Evolutionary conservation across 2,113 vertebrate species (phyloP).

Genomic region (Irena cyanogastra): DNA sequence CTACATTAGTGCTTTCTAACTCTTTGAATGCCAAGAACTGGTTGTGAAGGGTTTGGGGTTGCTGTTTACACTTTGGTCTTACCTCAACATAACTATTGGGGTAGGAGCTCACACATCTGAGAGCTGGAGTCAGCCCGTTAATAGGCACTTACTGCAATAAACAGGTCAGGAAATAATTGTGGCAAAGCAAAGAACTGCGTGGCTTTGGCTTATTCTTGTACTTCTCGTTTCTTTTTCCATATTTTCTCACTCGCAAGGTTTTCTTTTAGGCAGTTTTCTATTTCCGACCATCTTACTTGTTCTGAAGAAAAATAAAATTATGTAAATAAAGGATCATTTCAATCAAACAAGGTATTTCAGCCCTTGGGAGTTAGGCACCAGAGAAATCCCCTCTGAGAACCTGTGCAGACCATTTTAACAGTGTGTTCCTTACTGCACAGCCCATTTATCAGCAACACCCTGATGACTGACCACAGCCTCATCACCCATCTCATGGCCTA

Average conservation of each 20-base stretch:
- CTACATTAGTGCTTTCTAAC: background rate
- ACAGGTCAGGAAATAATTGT: slow-evolving; percentile 47
- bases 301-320: background rate
- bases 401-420: background rate
- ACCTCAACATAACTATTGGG: background rate
- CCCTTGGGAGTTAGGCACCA: background rate
- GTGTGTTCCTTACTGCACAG: background rate
- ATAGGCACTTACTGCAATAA: slow-evolving; percentile 24
- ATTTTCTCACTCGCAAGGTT: background rate
- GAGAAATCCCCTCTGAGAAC: background rate
- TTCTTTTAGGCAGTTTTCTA: background rate
- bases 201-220: background rate
- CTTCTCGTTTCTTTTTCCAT: background rate
- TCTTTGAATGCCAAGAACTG: slow-evolving; percentile 45
- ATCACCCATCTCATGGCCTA: background rate
- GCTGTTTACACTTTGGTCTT: background rate
- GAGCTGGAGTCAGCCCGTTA: background rate
- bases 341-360: background rate
- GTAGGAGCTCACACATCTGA: background rate
- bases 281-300: background rate
- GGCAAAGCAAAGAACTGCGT: slow-evolving; percentile 7
- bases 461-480: background rate
- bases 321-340: background rate
- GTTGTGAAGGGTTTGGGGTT: background rate
- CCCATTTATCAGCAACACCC: background rate